These are phyloP conservation scores for Pissodes strobi DNA, from an alignment of 1,140 invertebrate genomes.

Conservation along the genomic window DNA sequence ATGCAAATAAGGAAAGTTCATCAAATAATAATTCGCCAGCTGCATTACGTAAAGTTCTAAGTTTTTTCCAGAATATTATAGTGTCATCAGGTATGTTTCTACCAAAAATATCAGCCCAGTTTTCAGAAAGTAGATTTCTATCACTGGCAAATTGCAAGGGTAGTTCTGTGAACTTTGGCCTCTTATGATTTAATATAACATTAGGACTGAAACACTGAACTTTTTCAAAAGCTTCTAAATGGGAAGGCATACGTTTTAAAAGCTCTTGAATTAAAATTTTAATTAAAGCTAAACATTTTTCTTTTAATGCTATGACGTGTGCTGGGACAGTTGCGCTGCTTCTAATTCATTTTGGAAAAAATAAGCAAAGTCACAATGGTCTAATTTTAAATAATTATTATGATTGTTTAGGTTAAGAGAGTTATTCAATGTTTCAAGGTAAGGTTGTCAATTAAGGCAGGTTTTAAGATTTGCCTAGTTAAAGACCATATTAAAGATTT, in stretches of 20 bases:
- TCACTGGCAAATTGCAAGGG: constrained; percentile 6
- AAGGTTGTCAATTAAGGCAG: not conserved
- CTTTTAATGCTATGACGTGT: not conserved
- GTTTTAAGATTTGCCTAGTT: constrained; percentile 19
- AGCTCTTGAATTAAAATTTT: constrained; percentile 8
- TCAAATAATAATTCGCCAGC: constrained; percentile 20
- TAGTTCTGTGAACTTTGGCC: constrained; percentile 19
- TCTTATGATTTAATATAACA: constrained; percentile 26
- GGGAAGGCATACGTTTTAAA: constrained; percentile 13
- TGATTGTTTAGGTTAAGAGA: constrained; percentile 6
- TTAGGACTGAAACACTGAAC: constrained; percentile 7
- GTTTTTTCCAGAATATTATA: constrained; percentile 25
- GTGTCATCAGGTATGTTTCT: constrained; percentile 20
- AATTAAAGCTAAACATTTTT: constrained; percentile 19
- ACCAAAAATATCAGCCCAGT: constrained; percentile 26
- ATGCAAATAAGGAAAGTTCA: constrained; percentile 23
- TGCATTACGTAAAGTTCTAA: constrained; percentile 30
- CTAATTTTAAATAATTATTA: constrained; percentile 11
- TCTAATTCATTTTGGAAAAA: constrained; percentile 1
- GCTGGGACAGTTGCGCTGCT: not conserved
- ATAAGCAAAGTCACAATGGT: constrained; percentile 21
- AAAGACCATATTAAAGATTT: constrained; percentile 18
- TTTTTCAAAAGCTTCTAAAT: constrained; percentile 24
- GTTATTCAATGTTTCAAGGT: constrained; percentile 11
- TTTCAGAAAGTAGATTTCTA: constrained; percentile 22